Percentiles rank a stretch among this genome's conserved stretches.
Evolutionary conservation across 2,113 vertebrate genomes (phyloP).

Genomic region (Pristiophorus japonicus): DNA sequence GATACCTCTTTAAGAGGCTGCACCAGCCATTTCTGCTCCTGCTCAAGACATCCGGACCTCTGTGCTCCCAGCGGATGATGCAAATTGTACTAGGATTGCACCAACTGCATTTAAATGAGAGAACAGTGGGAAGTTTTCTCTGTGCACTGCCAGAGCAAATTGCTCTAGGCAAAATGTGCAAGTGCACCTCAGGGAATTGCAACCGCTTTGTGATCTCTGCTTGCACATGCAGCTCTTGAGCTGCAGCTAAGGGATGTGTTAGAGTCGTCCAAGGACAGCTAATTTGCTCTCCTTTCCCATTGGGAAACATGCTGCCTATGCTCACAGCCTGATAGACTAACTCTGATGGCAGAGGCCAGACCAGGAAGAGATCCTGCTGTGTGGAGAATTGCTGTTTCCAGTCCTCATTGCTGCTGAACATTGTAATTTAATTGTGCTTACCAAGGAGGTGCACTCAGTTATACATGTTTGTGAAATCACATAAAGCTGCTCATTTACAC

Average conservation of each 20-base stretch:
- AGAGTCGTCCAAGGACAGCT: background rate
- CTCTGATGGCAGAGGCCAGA: background rate
- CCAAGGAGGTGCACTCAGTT: background rate
- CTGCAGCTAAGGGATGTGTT: background rate
- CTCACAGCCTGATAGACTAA: background rate
- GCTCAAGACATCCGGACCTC: background rate
- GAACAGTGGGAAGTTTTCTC: background rate
- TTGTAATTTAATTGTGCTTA: background rate
- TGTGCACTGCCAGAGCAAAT: background rate
- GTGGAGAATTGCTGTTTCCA: constrained; percentile 12
- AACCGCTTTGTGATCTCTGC: background rate
- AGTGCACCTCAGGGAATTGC: background rate
- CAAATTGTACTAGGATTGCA: background rate
- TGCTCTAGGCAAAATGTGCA: background rate
- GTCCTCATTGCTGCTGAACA: background rate
- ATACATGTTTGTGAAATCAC: background rate
- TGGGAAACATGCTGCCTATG: background rate
- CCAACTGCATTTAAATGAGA: background rate
- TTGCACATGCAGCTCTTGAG: background rate
- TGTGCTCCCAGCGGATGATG: background rate
- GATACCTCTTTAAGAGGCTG: background rate
- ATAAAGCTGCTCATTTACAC: background rate
- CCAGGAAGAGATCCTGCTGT: background rate
- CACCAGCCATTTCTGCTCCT: background rate
- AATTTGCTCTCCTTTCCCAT: background rate